phyloP scores from a whole-genome alignment of 1,140 invertebrate species.

The Cotesia chilonis region DNA sequence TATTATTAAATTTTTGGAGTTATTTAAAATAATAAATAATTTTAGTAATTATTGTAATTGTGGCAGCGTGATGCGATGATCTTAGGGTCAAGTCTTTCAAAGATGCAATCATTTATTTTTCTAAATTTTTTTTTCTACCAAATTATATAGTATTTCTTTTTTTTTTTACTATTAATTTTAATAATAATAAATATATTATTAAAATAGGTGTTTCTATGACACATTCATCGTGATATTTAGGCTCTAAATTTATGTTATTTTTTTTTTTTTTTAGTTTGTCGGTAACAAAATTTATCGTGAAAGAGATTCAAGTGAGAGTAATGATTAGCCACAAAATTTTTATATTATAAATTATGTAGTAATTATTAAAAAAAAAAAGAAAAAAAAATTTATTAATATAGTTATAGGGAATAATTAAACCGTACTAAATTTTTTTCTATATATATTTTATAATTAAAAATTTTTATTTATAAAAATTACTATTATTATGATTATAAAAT shows the following conservation, averaged over 20 bases:
- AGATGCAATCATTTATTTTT: constrained; percentile 40
- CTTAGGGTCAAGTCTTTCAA: constrained; percentile 35
- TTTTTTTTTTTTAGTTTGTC: constrained; percentile 38
- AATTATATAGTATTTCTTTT: constrained; percentile 36
- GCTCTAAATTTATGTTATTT: constrained; percentile 50
- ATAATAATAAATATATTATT: constrained; percentile 38
- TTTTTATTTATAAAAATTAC: too few species aligned
- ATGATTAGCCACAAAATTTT: too few species aligned
- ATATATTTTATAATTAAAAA: too few species aligned
- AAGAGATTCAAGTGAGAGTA: too few species aligned
- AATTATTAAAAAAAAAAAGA: too few species aligned
- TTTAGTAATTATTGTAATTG: neutral
- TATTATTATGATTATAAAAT: too few species aligned
- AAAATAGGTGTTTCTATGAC: constrained; percentile 39
- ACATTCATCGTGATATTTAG: constrained; percentile 61
- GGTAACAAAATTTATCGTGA: too few species aligned
- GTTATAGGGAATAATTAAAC: too few species aligned
- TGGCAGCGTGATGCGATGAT: constrained; percentile 22
- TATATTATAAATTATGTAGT: too few species aligned
- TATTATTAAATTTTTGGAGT: neutral
- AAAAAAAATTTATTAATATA: too few species aligned
- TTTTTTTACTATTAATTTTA: constrained; percentile 25
- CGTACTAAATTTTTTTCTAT: too few species aligned
- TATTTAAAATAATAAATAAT: too few species aligned
- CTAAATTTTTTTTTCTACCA: constrained; percentile 37